Evolutionary conservation across 2,113 vertebrate species (phyloP), one percentile per base, ranked within the genome.

Genomic region (Diadophis punctatus): DNA sequence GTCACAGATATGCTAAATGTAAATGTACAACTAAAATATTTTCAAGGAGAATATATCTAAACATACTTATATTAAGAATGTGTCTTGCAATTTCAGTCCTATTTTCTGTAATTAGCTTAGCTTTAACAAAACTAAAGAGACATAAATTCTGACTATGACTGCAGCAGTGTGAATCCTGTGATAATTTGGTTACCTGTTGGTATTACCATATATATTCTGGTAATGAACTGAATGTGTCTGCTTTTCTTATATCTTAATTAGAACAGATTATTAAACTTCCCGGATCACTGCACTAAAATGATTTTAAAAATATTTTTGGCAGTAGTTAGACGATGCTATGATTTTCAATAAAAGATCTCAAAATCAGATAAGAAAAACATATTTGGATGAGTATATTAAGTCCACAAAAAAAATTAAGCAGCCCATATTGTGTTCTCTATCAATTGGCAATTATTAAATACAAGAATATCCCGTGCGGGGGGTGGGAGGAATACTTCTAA

Each of bases 21-120:
- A 91, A 90, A 93, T 0, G 0, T 93, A 86, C 51, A 90, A 91
- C 49, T 94, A 89, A 95, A 95, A 93, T 0, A 0, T 74, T 93
- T 95, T 93, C 60, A 89, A 87, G 55, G 49, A 91, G 30, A 92
- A 91, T 56, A 68, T 16, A n/a, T 30, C 63, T 93, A 88, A 92
- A 74, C 48, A 56, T 91, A 92, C 85, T 11, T 92, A 94, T 95
- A 84, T 94, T 95, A 90, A 94, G 94, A 95, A 90, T 56, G 1
- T 84, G 30, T 89, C 91, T 95, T 93, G 86, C 39, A 90, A 86
- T 74, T 90, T 90, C 23, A 95, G 55, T 93, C 74, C 74, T 91
- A 8, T 90, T 20, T 22, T 92, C 53, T 94, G 27, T 93, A 88
- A 91, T 92, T 93, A 91, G 14, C 22, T 48, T 49, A 90, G 63